These are phyloP conservation scores for Vireo griseus DNA, from an alignment of 2,797 vertebrate species.

Conservation along the genomic window DNA sequence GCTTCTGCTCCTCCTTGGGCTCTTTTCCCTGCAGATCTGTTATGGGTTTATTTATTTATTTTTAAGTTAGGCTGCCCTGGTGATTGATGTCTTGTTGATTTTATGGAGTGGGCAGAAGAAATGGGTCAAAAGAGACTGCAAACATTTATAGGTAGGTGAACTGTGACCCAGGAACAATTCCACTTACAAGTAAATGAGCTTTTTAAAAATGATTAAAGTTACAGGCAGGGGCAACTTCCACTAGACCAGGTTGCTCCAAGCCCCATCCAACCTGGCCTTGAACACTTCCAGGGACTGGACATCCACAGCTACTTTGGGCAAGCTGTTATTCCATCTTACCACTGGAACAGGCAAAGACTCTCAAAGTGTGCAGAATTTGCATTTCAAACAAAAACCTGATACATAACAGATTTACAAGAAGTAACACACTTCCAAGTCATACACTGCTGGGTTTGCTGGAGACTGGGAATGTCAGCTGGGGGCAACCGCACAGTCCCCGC, in stretches of 20 bases:
- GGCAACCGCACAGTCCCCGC: fast-evolving
- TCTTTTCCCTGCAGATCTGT: neutral
- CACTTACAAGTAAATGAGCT: neutral
- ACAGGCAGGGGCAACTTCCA: neutral
- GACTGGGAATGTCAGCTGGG: fast-evolving
- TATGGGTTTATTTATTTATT: neutral
- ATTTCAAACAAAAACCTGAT: neutral
- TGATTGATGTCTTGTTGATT: neutral
- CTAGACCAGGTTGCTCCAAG: neutral
- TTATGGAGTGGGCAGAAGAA: neutral
- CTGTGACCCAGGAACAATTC: neutral
- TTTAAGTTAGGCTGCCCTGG: neutral
- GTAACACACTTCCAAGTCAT: neutral
- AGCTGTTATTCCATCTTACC: neutral
- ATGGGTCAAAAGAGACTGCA: neutral
- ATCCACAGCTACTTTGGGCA: neutral
- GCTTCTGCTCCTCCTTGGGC: neutral
- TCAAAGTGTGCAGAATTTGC: neutral
- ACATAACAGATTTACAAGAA: neutral
- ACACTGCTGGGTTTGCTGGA: neutral
- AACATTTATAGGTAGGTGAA: neutral
- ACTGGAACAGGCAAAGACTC: neutral
- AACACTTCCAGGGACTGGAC: neutral
- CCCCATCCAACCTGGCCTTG: neutral
- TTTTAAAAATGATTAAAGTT: neutral